Conservation (phyloP, 2,113 vertebrate species). For the Oryctolagus cuniculus region DNA sequence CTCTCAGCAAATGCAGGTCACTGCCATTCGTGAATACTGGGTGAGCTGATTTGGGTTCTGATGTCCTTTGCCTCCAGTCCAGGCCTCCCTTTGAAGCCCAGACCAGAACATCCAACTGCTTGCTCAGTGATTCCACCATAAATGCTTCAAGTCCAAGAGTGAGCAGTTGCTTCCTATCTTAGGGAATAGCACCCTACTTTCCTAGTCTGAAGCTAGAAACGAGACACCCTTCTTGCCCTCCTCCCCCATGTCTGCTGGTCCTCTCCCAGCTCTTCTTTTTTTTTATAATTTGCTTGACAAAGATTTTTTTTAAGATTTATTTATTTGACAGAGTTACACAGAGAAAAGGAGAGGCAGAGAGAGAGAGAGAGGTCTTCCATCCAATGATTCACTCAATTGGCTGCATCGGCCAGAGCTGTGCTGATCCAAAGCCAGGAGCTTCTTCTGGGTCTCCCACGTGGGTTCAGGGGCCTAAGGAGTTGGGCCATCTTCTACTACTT, state of each 20-base stretch:
- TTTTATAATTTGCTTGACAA: too few relatives aligned
- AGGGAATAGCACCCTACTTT: not conserved
- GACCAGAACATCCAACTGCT: not conserved
- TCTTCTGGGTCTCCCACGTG: too few relatives aligned
- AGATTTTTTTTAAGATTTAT: too few relatives aligned
- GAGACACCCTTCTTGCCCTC: not conserved
- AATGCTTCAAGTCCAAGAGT: not conserved
- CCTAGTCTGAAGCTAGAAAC: not conserved
- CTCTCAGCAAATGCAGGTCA: not conserved
- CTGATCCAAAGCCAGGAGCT: too few relatives aligned
- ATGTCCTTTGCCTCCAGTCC: not conserved
- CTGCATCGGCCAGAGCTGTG: too few relatives aligned
- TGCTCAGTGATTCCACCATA: not conserved
- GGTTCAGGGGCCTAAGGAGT: too few relatives aligned
- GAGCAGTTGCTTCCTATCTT: not conserved
- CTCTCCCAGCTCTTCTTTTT: not conserved
- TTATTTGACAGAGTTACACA: too few relatives aligned
- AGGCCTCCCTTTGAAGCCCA: not conserved
- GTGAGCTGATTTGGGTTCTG: not conserved
- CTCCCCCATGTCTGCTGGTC: not conserved
- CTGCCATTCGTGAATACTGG: not conserved
- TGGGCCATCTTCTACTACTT: too few relatives aligned
- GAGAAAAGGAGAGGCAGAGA: too few relatives aligned
- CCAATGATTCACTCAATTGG: too few relatives aligned
- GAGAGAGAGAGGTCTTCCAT: too few relatives aligned